A percentile compares a stretch with the other conserved stretches of the same genome.
Conservation (phyloP, 2,113 vertebrate genomes). For the Corvus cornix region DNA sequence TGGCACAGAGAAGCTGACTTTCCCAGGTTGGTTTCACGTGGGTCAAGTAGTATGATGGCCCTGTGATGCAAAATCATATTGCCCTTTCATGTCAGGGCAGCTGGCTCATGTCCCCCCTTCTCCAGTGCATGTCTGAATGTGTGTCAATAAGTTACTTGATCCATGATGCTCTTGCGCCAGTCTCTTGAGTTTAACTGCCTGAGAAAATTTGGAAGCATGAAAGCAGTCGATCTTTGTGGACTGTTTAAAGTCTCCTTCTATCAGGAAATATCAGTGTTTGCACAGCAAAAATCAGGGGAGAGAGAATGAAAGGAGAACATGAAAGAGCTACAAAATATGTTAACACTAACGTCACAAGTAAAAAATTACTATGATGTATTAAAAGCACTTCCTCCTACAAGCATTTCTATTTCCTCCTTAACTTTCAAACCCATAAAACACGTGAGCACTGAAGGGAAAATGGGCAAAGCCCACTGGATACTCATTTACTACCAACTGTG, state of each 20-base stretch:
- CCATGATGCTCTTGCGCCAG: not conserved
- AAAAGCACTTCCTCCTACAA: constrained; percentile 9
- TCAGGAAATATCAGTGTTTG: constrained; percentile 29
- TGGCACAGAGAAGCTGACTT: not conserved
- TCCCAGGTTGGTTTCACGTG: not conserved
- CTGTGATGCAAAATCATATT: not conserved
- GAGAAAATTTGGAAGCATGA: constrained; percentile 37
- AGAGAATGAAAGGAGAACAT: constrained; percentile 15
- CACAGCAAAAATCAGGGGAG: not conserved
- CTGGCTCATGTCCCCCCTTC: not conserved
- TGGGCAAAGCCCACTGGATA: not conserved
- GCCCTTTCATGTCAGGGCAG: constrained; percentile 39
- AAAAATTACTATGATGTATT: constrained; percentile 14
- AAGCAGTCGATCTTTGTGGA: not conserved
- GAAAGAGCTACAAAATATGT: constrained; percentile 34
- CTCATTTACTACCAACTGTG: not conserved
- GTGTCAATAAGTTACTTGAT: constrained; percentile 48
- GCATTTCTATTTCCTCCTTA: constrained; percentile 16
- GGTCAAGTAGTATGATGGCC: constrained; percentile 4
- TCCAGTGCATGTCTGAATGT: not conserved
- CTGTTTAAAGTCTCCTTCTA: constrained; percentile 13
- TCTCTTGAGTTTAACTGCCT: constrained; percentile 42
- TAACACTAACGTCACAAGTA: constrained; percentile 20
- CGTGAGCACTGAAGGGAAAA: not conserved
- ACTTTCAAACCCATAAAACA: not conserved